Conservation (phyloP, 2,888 invertebrate species). For the Chironomus riparius region DNA sequence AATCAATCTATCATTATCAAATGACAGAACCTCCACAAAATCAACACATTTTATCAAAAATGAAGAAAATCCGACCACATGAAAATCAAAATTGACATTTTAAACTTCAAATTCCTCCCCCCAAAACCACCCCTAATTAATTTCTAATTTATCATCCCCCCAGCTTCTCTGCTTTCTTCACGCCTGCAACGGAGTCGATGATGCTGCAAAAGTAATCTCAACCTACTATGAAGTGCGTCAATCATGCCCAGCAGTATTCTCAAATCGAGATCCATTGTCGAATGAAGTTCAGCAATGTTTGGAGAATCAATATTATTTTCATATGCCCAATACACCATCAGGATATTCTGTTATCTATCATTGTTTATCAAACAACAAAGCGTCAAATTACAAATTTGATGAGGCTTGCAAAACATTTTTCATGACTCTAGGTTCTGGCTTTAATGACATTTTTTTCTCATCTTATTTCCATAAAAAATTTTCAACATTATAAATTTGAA, state of each 20-base stretch:
- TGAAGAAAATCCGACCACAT: background rate
- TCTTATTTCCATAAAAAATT: no score
- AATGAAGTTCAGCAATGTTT: conserved; percentile 42
- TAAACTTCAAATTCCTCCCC: no score
- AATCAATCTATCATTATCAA: no score
- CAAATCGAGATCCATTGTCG: conserved; percentile 44
- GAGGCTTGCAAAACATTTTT: conserved; percentile 51
- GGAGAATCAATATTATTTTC: conserved; percentile 47
- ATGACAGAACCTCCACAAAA: no score
- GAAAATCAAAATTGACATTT: background rate
- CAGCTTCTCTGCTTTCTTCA: conserved; percentile 30
- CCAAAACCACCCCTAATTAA: background rate
- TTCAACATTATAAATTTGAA: no score
- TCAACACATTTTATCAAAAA: background rate
- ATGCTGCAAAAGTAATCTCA: conserved; percentile 38
- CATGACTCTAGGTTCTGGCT: conserved; percentile 47
- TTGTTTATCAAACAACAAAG: conserved; percentile 48
- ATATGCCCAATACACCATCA: conserved; percentile 50
- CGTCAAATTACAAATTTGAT: conserved; percentile 51
- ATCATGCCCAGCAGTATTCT: conserved; percentile 55
- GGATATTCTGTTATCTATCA: conserved; percentile 55
- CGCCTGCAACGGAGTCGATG: conserved; percentile 29
- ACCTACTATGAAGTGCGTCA: conserved; percentile 52
- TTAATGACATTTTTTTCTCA: background rate
- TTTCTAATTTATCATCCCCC: background rate